A percentile compares a stretch with the other conserved stretches of the same genome.
Conservation (phyloP, 2,797 vertebrate species). For the Sebastes minor region DNA sequence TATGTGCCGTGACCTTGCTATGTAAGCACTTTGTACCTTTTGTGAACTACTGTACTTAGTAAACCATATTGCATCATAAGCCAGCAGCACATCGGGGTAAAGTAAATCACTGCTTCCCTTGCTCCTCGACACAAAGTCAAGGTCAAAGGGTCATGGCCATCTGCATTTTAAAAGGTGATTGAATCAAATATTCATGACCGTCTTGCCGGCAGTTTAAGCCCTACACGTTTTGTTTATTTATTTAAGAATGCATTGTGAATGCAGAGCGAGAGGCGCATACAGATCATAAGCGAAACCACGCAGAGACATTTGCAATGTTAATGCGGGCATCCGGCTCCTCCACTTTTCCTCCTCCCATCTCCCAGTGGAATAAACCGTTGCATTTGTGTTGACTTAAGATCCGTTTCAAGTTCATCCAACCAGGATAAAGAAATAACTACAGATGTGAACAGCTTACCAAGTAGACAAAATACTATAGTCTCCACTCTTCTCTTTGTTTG, state of each 20-base stretch:
- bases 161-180: conserved; percentile 64
- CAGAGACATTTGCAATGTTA: conserved; percentile 71
- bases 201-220: conserved; percentile 37
- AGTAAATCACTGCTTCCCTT: conserved; percentile 53
- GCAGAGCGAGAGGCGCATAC: conserved; percentile 25
- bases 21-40: conserved; percentile 28
- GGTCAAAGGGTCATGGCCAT: conserved; percentile 61
- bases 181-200: conserved; percentile 74
- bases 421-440: conserved; percentile 62
- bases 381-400: conserved; percentile 65
- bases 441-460: conserved; percentile 56
- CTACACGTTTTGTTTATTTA: conserved; percentile 63
- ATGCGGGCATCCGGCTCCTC: conserved; percentile 39
- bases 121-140: conserved; percentile 42
- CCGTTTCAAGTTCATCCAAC: conserved; percentile 65
- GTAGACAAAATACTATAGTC: conserved; percentile 47
- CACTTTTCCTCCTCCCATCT: conserved; percentile 10
- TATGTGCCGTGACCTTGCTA: conserved; percentile 38
- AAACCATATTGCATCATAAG: conserved; percentile 28
- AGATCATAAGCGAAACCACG: conserved; percentile 46
- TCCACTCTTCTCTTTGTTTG: conserved; percentile 60
- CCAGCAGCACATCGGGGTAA: background rate
- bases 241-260: conserved; percentile 44
- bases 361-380: conserved; percentile 47
- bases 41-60: conserved; percentile 9